Evolutionary conservation across 2,113 vertebrate genomes (phyloP).

Genomic region (Nannobrachium achirus): DNA sequence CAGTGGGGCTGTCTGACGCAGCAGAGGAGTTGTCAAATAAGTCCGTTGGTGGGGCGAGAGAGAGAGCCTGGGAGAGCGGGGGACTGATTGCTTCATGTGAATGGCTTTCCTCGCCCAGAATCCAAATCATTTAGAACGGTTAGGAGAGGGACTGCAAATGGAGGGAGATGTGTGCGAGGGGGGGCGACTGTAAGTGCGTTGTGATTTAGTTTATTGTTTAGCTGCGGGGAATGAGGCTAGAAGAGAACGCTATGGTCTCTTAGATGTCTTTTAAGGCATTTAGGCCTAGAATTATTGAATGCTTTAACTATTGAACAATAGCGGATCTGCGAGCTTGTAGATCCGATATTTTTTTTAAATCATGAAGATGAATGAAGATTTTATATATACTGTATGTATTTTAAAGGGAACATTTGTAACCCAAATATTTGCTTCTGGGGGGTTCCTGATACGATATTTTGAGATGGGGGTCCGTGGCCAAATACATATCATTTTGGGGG

Average conservation of each 20-base stretch:
- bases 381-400: too few relatives aligned
- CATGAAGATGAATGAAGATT: too few relatives aligned
- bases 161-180: conserved; percentile 52
- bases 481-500: too few relatives aligned
- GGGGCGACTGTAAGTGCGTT: conserved; percentile 64
- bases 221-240: conserved; percentile 51
- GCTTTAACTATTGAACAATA: too few relatives aligned
- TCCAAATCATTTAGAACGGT: conserved; percentile 65
- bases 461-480: too few relatives aligned
- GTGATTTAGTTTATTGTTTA: conserved; percentile 71
- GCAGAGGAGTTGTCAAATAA: conserved; percentile 63
- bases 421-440: too few relatives aligned
- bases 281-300: too few relatives aligned
- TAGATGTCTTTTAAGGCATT: too few relatives aligned
- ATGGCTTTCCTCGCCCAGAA: conserved; percentile 46
- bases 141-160: conserved; percentile 45
- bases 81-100: conserved; percentile 65
- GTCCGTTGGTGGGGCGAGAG: conserved; percentile 29
- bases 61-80: conserved; percentile 41
- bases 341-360: too few relatives aligned
- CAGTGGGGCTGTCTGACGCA: conserved; percentile 63
- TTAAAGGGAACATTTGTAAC: too few relatives aligned
- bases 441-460: too few relatives aligned
- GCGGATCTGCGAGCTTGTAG: too few relatives aligned
- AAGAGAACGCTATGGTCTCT: conserved; percentile 1